phyloP scores from a whole-genome alignment of 2,797 vertebrate species.

The Glossophaga mutica region DNA sequence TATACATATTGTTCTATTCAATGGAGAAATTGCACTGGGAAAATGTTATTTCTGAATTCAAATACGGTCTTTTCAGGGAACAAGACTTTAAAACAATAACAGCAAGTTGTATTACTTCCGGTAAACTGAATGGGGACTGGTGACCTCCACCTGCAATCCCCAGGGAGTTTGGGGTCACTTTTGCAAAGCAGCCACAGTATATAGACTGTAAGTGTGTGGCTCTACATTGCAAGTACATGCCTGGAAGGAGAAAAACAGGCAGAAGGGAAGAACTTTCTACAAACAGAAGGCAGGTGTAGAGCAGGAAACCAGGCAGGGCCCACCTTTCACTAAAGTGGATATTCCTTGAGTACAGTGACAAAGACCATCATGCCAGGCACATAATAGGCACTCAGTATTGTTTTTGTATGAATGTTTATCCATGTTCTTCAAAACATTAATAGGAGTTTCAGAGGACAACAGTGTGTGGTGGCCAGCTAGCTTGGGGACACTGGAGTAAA shows the following conservation, averaged over 20 bases:
- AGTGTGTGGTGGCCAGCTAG: fast-evolving
- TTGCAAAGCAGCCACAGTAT: neutral
- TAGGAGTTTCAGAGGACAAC: neutral
- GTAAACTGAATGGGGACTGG: neutral
- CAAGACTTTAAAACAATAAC: too few relatives aligned
- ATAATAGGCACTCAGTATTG: neutral
- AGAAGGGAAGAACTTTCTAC: neutral
- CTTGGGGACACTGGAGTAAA: neutral
- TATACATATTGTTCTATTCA: neutral
- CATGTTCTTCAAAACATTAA: neutral
- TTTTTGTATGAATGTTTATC: neutral
- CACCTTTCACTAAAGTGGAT: too few relatives aligned
- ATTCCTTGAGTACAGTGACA: fast-evolving
- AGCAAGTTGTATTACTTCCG: fast-evolving
- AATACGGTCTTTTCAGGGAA: neutral
- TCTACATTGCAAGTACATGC: neutral
- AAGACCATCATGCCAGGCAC: neutral
- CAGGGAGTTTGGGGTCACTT: neutral
- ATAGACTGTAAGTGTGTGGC: neutral
- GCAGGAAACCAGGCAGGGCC: neutral
- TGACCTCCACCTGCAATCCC: neutral
- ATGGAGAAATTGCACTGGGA: neutral
- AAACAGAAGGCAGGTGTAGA: neutral
- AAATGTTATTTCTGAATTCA: neutral
- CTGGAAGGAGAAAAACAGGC: neutral